A percentile compares a stretch with the other conserved stretches of the same genome.
Conservation (phyloP, 2,888 invertebrate genomes). For the Pachydiplax longipennis region DNA sequence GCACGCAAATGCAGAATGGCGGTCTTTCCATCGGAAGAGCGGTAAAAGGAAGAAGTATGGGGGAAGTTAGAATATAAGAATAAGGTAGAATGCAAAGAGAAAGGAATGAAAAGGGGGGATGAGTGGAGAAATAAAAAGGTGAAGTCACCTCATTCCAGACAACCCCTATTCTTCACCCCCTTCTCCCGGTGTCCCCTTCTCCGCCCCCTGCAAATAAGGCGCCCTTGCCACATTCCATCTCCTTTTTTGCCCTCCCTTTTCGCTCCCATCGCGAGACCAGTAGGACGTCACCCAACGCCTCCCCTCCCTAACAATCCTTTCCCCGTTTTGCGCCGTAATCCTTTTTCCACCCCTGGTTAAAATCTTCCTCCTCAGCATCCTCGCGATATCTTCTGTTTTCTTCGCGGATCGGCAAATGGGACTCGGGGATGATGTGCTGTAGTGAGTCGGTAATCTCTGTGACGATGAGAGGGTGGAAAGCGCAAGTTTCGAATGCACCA, state of each 20-base stretch:
- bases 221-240: slow-evolving; percentile 33
- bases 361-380: background rate
- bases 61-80: background rate
- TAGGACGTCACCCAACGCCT: background rate
- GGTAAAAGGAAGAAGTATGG: background rate
- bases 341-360: background rate
- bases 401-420: background rate
- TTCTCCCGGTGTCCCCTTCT: background rate
- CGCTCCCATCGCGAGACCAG: background rate
- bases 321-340: background rate
- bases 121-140: background rate
- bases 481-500: too few species aligned
- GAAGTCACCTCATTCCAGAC: slow-evolving; percentile 27
- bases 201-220: slow-evolving; percentile 31
- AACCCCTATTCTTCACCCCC: slow-evolving; percentile 29
- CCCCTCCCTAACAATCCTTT: background rate
- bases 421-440: background rate
- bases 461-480: background rate
- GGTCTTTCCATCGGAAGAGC: background rate
- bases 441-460: background rate
- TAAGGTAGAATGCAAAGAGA: background rate
- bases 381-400: background rate
- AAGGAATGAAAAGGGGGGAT: background rate
- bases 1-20: background rate
- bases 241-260: slow-evolving; percentile 16